Base-by-base conservation (phyloP, 2,888 invertebrate genomes). In the Macrostomum cliftonense region DNA sequence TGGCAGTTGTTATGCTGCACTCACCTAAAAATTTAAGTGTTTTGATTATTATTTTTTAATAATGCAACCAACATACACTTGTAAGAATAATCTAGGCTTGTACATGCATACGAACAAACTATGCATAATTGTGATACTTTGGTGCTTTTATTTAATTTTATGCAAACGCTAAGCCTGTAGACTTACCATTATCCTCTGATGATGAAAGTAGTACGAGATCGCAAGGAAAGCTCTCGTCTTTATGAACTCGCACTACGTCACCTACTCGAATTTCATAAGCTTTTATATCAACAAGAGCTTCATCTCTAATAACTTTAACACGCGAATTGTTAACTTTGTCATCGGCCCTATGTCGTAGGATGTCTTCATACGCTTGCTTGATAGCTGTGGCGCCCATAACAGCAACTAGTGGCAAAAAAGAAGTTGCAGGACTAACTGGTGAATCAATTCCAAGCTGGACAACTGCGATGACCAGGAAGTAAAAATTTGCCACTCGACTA, bases 301-400 rank as follows among this genome's bases (percentile, higher is more conserved):
- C 48, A n/a, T 44, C 39, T 12, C 21, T 40, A n/a, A 53, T n/a
- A 12, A 53, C 50, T 19, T 48, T 40, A 28, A 53, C 43, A 20
- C 39, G 28, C 38, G 17, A 14, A 55, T 55, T 52, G 39, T 47
- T 55, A 12, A 42, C 80, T 52, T 76, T 76, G 55, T 77, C 76
- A 65, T 86, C 85, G 7, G 78, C 75, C 55, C 75, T 76, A 64
- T 82, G 81, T 12, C 84, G 74, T 37, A 81, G 70, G 72, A 78
- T 78, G 67, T 86, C 85, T 71, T 86, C 86, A 71, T 83, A 85
- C 11, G 80, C 84, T 68, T 71, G 60, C 65, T 84, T 84, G 20
- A 78, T 73, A 1, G 80, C 79, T 0, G 83, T 83, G 49, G 83
- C 80, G 2, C 77, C 56, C 50, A 85, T 79, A 59, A 86, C 83